Base-by-base conservation (phyloP, 2,113 vertebrate species). In the Machaerirhynchus nigripectus region DNA sequence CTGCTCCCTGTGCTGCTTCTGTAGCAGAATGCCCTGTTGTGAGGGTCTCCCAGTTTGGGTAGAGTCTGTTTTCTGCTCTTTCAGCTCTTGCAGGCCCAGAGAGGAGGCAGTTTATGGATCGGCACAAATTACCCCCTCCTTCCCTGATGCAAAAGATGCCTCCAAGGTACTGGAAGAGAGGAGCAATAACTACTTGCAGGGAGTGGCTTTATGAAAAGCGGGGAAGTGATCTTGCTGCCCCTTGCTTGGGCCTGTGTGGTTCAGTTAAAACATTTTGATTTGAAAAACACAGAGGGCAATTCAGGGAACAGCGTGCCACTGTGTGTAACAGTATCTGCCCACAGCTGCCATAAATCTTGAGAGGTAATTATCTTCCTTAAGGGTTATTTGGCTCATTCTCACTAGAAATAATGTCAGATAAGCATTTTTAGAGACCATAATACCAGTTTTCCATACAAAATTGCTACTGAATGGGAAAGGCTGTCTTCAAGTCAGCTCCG, bases 321-420 rank as follows among this genome's bases (percentile, higher is more conserved):
- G n/a, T 85, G 42, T 84, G 80, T 84, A 88, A 84, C 55, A 55
- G 50, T 73, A 87, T 96, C 78, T 93, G 49, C 65, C 63, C 67
- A 73, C 70, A 96, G 82, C 79, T 95, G 85, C 82, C 44, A 15
- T 94, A 84, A 92, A 88, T 91, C 86, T 65, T 90, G 49, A 83
- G 75, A 92, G 50, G 68, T 77, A 74, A 46, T 90, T 93, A 79
- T 85, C 87, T 93, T 82, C 40, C 68, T 91, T 92, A 67, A 93
- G 83, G 24, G 61, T 92, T 94, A 73, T 90, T 85, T 86, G 75
- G 42, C 89, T 81, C 56, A 15, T 90, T 93, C 80, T 59, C 6
- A 1, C 55, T 87, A 59, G 35, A 78, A 90, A 27, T 92, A 63
- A 86, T 69, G 63, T 77, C 83, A 87, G 83, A 59, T 84, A 81